These are phyloP conservation scores for Hippopotamyrus pictus DNA, from an alignment of 2,797 vertebrate genomes.

Conservation along the genomic window DNA sequence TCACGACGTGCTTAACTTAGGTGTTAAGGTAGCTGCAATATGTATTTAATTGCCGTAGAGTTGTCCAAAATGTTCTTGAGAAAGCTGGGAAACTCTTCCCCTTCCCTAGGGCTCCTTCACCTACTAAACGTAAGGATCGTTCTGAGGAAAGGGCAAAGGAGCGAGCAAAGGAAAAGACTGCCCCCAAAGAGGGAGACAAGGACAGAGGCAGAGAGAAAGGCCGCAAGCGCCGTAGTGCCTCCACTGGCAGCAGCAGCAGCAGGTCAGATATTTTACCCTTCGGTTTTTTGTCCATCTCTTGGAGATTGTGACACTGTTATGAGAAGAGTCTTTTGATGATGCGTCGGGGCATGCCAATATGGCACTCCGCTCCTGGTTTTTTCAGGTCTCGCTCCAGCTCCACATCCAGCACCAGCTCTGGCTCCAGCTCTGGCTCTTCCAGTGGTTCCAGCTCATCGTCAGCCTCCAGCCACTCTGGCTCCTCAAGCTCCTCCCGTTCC, in stretches of 20 bases:
- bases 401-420: slow-evolving; percentile 88
- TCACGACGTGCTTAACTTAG: neutral
- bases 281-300: neutral
- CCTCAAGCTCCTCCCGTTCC: slow-evolving; percentile 80
- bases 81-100: neutral
- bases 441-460: slow-evolving; percentile 94
- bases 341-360: neutral
- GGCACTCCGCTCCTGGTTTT: neutral
- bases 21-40: neutral
- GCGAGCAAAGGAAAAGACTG: slow-evolving; percentile 83
- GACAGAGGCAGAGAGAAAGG: slow-evolving; percentile 84
- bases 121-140: slow-evolving; percentile 86
- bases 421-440: slow-evolving; percentile 90
- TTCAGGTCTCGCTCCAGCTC: slow-evolving; percentile 79
- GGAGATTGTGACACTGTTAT: neutral
- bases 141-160: slow-evolving; percentile 87
- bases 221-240: slow-evolving; percentile 85
- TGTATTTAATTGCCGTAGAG: neutral
- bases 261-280: neutral
- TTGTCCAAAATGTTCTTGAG: neutral
- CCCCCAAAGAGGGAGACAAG: slow-evolving; percentile 85
- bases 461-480: slow-evolving; percentile 85
- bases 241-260: slow-evolving; percentile 82
- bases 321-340: neutral
- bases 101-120: slow-evolving; percentile 82